A percentile compares a stretch with the other conserved stretches of the same genome.
phyloP scores from a whole-genome alignment of 1,140 invertebrate genomes.

The Drosophila lacteicornis region DNA sequence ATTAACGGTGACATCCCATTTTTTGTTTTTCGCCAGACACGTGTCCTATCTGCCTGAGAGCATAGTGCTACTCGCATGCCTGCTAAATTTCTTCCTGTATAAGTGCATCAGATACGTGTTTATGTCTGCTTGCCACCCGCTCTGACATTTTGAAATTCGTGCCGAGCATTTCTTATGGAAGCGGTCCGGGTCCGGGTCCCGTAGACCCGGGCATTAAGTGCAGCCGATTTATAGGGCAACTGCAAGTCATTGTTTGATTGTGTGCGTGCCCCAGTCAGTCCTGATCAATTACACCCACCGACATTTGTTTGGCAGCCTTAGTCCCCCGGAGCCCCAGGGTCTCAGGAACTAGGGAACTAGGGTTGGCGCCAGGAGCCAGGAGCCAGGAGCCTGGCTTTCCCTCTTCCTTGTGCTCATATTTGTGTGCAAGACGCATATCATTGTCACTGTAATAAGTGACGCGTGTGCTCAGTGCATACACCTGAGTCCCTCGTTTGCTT shows the following conservation, averaged over 20 bases:
- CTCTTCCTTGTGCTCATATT: constrained; percentile 41
- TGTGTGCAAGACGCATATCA: constrained; percentile 65
- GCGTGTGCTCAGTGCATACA: constrained; percentile 68
- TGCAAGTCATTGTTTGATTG: constrained; percentile 77
- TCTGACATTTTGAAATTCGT: constrained; percentile 53
- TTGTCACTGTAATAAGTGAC: constrained; percentile 82
- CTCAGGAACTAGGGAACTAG: neutral
- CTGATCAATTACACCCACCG: constrained; percentile 79
- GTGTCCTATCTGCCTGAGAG: constrained; percentile 14
- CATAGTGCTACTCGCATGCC: neutral
- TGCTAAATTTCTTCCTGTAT: constrained; percentile 24
- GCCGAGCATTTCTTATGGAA: constrained; percentile 55
- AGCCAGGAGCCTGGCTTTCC: constrained; percentile 7
- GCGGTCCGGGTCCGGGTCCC: neutral
- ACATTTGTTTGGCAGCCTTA: constrained; percentile 55
- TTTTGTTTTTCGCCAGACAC: neutral
- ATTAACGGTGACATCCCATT: neutral
- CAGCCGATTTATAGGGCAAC: constrained; percentile 64
- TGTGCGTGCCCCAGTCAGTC: constrained; percentile 64
- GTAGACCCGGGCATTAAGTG: constrained; percentile 31
- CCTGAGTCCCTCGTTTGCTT: constrained; percentile 20
- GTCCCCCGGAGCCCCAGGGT: neutral
- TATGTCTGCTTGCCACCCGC: constrained; percentile 4
- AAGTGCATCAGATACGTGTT: constrained; percentile 37
- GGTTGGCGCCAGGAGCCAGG: neutral